Base-by-base conservation (phyloP, 2,888 invertebrate species). In the Craniophora ligustri region DNA sequence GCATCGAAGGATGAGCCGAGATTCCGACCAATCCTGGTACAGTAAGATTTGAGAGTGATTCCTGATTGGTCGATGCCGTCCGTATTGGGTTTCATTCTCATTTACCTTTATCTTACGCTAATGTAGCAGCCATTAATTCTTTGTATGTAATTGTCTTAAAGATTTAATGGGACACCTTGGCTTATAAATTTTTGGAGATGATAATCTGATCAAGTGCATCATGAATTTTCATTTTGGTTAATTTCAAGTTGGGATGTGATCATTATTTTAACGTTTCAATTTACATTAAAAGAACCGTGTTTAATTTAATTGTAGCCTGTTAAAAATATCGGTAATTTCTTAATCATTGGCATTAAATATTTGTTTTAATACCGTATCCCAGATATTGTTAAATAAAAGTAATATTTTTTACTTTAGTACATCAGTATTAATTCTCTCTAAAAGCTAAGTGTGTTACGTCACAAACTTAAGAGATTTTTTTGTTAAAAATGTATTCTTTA, bases 201-300 rank as follows among this genome's bases (percentile, higher is more conserved):
- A 67, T 62, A 54, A 76, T 79, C 78, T 73, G 40, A 45, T 48
- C n/a, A n/a, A n/a, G n/a, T n/a, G n/a, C n/a, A n/a, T n/a, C 66
- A 72, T 58, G 63, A 62, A 69, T 63, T 62, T 61, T 56, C 57
- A 48, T 62, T 40, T 42, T 32, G 16, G 53, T 56, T 78, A 74
- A 72, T 72, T 68, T 42, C 5, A 6, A 40, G 21, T 11, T 46
- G 28, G 34, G 46, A 63, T 41, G 42, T 64, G 42, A 40, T 40
- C 35, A 39, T 44, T 16, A 47, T 67, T 38, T 31, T 66, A 78
- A 63, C 44, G 63, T 49, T 47, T 46, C 49, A 15, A 57, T 49
- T 57, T 62, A 48, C 60, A 65, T 64, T 26, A 40, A 54, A 48
- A 42, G 65, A n/a, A n/a, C n/a, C n/a, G n/a, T 59, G 31, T 18